These are phyloP conservation scores for Drosophila kanapiae DNA, from an alignment of 1,140 invertebrate genomes.

Conservation along the genomic window DNA sequence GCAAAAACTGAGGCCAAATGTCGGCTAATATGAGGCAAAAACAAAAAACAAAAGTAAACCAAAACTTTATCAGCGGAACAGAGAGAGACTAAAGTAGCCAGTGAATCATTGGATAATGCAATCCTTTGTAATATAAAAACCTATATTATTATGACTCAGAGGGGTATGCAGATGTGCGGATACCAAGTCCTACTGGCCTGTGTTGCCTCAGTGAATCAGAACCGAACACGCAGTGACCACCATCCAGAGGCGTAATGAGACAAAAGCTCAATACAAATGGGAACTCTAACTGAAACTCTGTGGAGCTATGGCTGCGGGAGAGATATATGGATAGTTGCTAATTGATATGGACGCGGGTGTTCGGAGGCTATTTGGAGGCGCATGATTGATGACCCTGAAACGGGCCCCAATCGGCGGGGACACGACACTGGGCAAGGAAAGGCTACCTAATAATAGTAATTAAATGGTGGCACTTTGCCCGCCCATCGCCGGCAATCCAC, in stretches of 20 bases:
- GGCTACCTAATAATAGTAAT: conserved; percentile 66
- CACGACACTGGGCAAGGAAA: conserved; percentile 27
- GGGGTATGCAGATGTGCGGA: conserved; percentile 17
- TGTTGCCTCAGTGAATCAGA: conserved; percentile 34
- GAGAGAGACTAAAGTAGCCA: no score
- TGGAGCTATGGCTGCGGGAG: neutral
- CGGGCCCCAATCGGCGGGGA: conserved; percentile 22
- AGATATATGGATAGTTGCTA: conserved; percentile 52
- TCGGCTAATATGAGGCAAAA: no score
- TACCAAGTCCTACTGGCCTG: neutral
- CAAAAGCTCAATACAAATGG: conserved; percentile 35
- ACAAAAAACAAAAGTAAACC: neutral
- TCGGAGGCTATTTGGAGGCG: conserved; percentile 26
- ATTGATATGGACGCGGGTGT: conserved; percentile 39
- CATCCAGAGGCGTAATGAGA: conserved; percentile 43
- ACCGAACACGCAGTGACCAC: conserved; percentile 34
- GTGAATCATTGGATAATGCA: neutral
- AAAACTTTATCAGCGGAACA: neutral
- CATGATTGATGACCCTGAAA: conserved; percentile 64
- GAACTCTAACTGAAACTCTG: conserved; percentile 12
- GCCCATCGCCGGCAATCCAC: conserved; percentile 35
- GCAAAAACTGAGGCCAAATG: neutral
- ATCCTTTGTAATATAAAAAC: neutral
- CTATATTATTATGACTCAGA: neutral
- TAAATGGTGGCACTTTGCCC: conserved; percentile 56